These are phyloP conservation scores for Zeugodacus cucurbitae DNA, from an alignment of 1,140 invertebrate genomes.

Conservation along the genomic window DNA sequence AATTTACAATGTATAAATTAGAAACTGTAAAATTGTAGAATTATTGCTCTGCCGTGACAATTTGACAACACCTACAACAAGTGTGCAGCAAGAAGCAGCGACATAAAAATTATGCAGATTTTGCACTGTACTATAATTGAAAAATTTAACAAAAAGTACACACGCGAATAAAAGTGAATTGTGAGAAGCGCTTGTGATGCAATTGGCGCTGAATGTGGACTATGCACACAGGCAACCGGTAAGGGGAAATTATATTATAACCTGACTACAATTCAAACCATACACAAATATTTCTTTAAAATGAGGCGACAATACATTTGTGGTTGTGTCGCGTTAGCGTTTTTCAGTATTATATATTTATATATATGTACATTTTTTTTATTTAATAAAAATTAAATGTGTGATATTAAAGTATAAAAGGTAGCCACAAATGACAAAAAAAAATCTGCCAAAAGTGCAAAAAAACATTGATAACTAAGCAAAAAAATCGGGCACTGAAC, in stretches of 20 bases:
- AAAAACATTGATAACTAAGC: not conserved
- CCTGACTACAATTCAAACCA: not conserved
- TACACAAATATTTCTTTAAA: not conserved
- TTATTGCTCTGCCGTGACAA: not conserved
- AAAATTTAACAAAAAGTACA: not conserved
- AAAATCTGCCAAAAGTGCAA: not conserved
- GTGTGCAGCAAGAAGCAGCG: not conserved
- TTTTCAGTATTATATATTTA: not conserved
- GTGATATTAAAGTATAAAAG: not conserved
- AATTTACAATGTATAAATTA: not conserved
- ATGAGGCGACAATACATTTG: not conserved
- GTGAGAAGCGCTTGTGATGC: not conserved
- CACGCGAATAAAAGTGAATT: conserved; percentile 9
- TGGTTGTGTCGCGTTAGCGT: not conserved
- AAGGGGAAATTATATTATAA: not conserved
- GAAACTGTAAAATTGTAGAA: not conserved
- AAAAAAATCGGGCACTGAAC: not conserved
- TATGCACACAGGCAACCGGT: too few species aligned
- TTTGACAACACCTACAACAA: not conserved
- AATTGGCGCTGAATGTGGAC: not conserved
- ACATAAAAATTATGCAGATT: not conserved
- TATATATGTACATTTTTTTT: not conserved
- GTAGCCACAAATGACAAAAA: not conserved
- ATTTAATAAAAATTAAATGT: not conserved
- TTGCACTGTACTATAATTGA: not conserved